A percentile compares a stretch with the other conserved stretches of the same genome.
Evolutionary conservation across 2,888 invertebrate species (phyloP).

Genomic region (Drosophila yooni): DNA sequence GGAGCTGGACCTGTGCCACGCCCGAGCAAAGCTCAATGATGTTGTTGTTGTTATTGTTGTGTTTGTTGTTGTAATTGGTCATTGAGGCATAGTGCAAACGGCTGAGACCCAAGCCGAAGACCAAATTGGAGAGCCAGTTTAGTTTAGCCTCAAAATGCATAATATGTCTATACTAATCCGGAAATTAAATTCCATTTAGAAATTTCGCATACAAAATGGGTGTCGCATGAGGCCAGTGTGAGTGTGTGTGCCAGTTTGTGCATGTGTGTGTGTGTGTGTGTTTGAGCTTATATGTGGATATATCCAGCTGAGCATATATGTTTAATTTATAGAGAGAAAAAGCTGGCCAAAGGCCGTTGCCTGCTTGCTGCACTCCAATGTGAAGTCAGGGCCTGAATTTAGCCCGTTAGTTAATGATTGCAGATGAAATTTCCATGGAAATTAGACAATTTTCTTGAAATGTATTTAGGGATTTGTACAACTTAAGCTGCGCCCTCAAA

Average conservation of each 20-base stretch:
- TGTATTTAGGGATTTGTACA: not conserved
- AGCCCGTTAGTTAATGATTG: conserved; percentile 54
- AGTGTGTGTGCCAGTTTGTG: conserved; percentile 10
- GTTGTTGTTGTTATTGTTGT: not conserved
- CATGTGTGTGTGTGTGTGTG: not conserved
- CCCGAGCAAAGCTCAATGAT: conserved; percentile 18
- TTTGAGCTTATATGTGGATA: conserved; percentile 7
- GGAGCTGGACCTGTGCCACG: conserved; percentile 20
- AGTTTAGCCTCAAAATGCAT: conserved; percentile 64
- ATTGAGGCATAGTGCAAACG: conserved; percentile 62
- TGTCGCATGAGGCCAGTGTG: conserved; percentile 19
- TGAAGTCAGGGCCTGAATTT: conserved; percentile 31
- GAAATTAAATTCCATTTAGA: conserved; percentile 82
- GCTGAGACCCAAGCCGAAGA: conserved; percentile 29
- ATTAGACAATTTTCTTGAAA: not conserved
- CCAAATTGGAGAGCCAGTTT: conserved; percentile 39
- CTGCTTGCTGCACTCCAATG: conserved; percentile 26
- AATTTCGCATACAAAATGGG: conserved; percentile 72
- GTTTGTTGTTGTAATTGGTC: conserved; percentile 61
- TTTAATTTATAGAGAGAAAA: conserved; percentile 67
- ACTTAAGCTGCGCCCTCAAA: not conserved
- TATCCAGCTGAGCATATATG: conserved; percentile 45
- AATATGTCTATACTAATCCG: conserved; percentile 81
- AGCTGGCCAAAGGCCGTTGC: conserved; percentile 23
- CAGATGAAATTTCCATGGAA: not conserved